Evolutionary conservation across 2,888 invertebrate genomes (phyloP).

Genomic region (Nomada hirtipes): DNA sequence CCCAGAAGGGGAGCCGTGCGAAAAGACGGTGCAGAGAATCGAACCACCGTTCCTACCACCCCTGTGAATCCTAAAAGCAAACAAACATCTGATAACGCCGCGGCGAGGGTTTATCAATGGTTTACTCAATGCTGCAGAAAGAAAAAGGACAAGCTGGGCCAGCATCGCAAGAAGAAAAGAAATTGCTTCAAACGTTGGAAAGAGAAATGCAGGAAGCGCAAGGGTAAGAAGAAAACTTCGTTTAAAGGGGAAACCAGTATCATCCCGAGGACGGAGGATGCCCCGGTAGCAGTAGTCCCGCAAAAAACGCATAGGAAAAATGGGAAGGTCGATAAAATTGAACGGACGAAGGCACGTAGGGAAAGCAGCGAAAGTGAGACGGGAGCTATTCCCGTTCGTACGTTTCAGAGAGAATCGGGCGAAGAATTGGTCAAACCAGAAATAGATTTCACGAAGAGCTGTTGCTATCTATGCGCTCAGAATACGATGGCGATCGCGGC

Average conservation of each 20-base stretch:
- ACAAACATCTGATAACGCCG: background rate
- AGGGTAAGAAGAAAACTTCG: background rate
- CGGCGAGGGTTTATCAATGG: slow-evolving; percentile 4
- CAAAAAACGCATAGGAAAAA: background rate
- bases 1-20: background rate
- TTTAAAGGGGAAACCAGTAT: background rate
- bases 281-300: background rate
- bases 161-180: background rate
- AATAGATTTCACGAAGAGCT: slow-evolving; percentile 67
- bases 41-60: background rate
- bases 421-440: background rate
- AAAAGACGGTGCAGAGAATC: background rate
- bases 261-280: slow-evolving; percentile 1
- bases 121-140: slow-evolving; percentile 28
- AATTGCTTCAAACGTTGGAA: slow-evolving; percentile 15
- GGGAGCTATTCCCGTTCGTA: background rate
- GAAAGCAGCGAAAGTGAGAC: background rate
- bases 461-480: slow-evolving; percentile 72
- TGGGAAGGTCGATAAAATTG: background rate
- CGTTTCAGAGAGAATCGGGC: background rate
- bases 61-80: background rate
- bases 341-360: background rate
- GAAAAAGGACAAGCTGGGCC: background rate
- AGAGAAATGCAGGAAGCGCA: slow-evolving; percentile 16
- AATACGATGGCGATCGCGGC: slow-evolving; percentile 65